phyloP scores from a whole-genome alignment of 2,113 vertebrate species.

The Channa argus region DNA sequence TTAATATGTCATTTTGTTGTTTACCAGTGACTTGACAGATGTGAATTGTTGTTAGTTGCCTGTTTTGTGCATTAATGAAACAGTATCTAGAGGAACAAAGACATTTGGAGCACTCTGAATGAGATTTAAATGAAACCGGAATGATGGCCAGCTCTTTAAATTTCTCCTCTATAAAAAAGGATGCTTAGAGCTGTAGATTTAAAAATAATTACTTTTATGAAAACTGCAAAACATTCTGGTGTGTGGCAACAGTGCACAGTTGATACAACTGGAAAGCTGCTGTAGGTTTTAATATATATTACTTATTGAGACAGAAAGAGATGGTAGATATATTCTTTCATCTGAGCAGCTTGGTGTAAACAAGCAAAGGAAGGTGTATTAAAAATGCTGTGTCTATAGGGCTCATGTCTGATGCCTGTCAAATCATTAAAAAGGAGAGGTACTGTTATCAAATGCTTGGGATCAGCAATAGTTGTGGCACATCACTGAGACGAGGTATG shows the following conservation, averaged over 20 bases:
- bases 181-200: conserved; percentile 3
- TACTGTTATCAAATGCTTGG: conserved; percentile 86
- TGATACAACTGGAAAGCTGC: conserved; percentile 68
- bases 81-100: conserved; percentile 36
- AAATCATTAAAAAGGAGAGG: conserved; percentile 86
- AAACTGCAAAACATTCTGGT: conserved; percentile 42
- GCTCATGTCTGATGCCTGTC: conserved; percentile 88
- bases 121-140: not conserved
- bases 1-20: conserved; percentile 65
- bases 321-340: conserved; percentile 81
- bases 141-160: not conserved
- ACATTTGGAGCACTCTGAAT: conserved; percentile 13
- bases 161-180: not conserved
- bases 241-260: conserved; percentile 24
- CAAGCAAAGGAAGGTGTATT: conserved; percentile 85
- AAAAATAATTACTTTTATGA: conserved; percentile 6
- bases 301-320: conserved; percentile 74
- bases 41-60: conserved; percentile 39
- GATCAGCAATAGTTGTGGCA: conserved; percentile 84
- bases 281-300: conserved; percentile 78
- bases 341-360: conserved; percentile 83
- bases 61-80: conserved; percentile 43
- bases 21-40: conserved; percentile 43
- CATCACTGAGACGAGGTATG: conserved; percentile 81
- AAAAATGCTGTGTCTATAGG: conserved; percentile 79